These are phyloP conservation scores for Resseliella maxima DNA, from an alignment of 2,888 invertebrate genomes.

Conservation along the genomic window DNA sequence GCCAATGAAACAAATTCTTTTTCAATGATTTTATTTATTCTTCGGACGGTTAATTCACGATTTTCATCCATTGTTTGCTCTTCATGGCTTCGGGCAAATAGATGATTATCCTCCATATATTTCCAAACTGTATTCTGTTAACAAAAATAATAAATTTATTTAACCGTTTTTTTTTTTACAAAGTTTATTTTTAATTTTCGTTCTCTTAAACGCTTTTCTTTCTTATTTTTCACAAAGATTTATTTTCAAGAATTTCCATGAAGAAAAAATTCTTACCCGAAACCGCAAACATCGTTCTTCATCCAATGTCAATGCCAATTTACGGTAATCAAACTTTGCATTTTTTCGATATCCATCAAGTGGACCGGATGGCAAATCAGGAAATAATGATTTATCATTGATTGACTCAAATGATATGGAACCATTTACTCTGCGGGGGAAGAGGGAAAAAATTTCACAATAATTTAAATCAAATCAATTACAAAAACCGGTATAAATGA, in stretches of 20 bases:
- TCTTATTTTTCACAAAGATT: not conserved
- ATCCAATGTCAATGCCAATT: conserved; percentile 70
- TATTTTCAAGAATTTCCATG: too few relatives aligned
- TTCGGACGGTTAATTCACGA: conserved; percentile 71
- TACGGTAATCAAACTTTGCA: conserved; percentile 77
- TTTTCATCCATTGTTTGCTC: conserved; percentile 71
- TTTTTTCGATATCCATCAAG: conserved; percentile 73
- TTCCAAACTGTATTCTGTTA: conserved; percentile 72
- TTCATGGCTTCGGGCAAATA: conserved; percentile 70
- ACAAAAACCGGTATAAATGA: not conserved
- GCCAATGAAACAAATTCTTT: conserved; percentile 73
- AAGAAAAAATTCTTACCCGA: conserved; percentile 70
- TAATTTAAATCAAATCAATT: not conserved
- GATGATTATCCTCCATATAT: conserved; percentile 71
- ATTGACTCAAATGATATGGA: conserved; percentile 57
- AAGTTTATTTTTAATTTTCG: conserved; percentile 38
- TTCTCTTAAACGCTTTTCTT: not conserved
- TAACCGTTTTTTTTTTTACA: too few relatives aligned
- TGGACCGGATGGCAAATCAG: conserved; percentile 74
- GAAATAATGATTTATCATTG: conserved; percentile 68
- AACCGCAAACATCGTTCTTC: conserved; percentile 69
- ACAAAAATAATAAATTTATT: conserved; percentile 57
- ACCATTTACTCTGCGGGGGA: not conserved
- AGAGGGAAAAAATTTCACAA: not conserved
- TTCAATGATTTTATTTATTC: conserved; percentile 75